phyloP scores from a whole-genome alignment of 2,113 vertebrate species.

The Sarotherodon lohbergeri region DNA sequence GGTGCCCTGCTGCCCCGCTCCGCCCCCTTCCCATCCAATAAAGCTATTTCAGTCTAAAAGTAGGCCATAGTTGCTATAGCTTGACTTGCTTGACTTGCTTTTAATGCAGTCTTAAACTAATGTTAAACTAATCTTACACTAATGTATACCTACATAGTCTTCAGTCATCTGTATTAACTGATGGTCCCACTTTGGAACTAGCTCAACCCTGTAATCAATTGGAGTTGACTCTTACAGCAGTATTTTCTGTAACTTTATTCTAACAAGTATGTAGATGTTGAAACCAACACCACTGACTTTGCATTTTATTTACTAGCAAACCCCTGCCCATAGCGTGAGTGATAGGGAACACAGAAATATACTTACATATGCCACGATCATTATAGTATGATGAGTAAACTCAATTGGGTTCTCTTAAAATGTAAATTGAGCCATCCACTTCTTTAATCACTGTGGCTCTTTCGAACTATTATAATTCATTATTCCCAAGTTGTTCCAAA shows the following conservation, averaged over 20 bases:
- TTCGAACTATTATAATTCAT: background rate
- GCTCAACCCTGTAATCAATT: background rate
- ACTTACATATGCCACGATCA: background rate
- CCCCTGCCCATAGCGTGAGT: background rate
- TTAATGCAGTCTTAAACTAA: background rate
- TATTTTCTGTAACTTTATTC: no score
- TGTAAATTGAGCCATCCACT: background rate
- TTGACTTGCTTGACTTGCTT: background rate
- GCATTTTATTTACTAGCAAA: background rate
- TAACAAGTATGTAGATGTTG: background rate
- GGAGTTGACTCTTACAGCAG: background rate
- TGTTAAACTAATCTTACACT: background rate
- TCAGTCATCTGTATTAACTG: background rate
- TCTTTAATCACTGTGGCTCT: background rate
- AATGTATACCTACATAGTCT: background rate
- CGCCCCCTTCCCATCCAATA: background rate
- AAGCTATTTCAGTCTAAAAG: background rate
- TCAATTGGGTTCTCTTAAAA: background rate
- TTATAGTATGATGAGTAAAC: background rate
- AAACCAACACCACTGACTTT: background rate
- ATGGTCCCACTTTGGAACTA: background rate
- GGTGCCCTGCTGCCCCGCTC: background rate
- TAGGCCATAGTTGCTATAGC: background rate
- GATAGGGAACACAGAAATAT: background rate
- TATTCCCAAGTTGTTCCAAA: background rate